Conservation (phyloP, 2,888 invertebrate species). For the Dromius quadrimaculatus region DNA sequence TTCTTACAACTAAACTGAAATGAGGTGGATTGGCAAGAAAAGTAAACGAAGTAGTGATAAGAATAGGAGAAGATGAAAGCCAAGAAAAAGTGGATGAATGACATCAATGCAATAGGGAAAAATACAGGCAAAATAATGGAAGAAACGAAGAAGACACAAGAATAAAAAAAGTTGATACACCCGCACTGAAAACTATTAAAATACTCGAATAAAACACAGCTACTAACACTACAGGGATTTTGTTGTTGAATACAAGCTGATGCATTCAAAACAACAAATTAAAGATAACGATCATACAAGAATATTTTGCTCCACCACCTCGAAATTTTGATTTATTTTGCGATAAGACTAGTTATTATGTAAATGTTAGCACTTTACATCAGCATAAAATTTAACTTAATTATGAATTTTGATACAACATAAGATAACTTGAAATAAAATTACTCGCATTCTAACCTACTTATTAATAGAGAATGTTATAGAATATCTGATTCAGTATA, state of each 20-base stretch:
- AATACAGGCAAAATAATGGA: no score
- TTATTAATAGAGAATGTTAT: slow-evolving; percentile 1
- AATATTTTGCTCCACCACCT: background rate
- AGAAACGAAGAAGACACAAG: no score
- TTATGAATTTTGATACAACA: background rate
- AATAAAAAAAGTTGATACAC: no score
- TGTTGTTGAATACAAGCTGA: background rate
- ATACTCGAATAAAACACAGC: no score
- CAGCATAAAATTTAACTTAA: slow-evolving; percentile 2
- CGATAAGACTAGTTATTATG: background rate
- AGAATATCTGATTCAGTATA: no score
- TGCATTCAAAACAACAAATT: background rate
- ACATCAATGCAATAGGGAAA: no score
- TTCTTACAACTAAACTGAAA: no score
- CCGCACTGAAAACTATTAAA: no score
- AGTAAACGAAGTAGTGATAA: no score
- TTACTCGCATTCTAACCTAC: background rate
- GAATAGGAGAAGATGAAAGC: no score
- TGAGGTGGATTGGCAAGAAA: no score
- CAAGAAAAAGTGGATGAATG: no score
- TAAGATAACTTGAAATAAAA: background rate
- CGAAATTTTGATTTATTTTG: background rate
- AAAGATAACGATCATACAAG: background rate
- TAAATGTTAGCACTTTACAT: slow-evolving; percentile 1
- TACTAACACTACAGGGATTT: background rate